A percentile compares a stretch with the other conserved stretches of the same genome.
Conservation (phyloP, 2,113 vertebrate genomes). For the Zosterops borbonicus region DNA sequence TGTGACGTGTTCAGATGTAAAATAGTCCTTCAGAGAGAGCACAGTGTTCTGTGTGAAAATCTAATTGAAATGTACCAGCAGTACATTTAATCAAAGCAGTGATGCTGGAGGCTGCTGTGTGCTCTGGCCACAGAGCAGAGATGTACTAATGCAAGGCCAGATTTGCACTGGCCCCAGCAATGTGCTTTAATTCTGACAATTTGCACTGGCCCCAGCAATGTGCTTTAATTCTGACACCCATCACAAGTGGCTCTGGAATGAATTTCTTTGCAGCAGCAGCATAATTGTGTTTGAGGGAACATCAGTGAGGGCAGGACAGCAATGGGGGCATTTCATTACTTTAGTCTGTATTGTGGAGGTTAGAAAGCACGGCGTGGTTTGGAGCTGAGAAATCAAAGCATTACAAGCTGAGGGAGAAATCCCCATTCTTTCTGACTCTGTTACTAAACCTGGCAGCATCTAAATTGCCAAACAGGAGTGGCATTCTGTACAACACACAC, state of each 20-base stretch:
- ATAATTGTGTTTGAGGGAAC: neutral
- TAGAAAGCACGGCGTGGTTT: neutral
- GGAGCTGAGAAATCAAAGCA: neutral
- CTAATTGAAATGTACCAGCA: neutral
- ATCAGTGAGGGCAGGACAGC: fast-evolving
- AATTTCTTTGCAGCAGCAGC: neutral
- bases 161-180: too few relatives aligned
- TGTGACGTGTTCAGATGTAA: neutral
- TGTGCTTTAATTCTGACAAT: too few relatives aligned
- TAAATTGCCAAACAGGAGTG: neutral
- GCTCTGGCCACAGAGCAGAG: neutral
- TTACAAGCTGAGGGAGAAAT: neutral
- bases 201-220: too few relatives aligned
- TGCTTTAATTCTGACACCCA: neutral
- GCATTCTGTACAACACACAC: fast-evolving
- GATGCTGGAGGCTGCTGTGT: neutral
- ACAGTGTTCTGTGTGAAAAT: neutral
- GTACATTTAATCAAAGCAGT: neutral
- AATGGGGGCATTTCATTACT: neutral
- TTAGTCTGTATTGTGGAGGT: fast-evolving
- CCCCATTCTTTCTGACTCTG: fast-evolving
- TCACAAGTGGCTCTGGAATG: neutral
- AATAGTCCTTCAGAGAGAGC: neutral
- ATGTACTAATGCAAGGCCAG: neutral
- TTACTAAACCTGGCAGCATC: neutral